These are phyloP conservation scores for Sprattus sprattus DNA, from an alignment of 2,113 vertebrate species.

Conservation along the genomic window DNA sequence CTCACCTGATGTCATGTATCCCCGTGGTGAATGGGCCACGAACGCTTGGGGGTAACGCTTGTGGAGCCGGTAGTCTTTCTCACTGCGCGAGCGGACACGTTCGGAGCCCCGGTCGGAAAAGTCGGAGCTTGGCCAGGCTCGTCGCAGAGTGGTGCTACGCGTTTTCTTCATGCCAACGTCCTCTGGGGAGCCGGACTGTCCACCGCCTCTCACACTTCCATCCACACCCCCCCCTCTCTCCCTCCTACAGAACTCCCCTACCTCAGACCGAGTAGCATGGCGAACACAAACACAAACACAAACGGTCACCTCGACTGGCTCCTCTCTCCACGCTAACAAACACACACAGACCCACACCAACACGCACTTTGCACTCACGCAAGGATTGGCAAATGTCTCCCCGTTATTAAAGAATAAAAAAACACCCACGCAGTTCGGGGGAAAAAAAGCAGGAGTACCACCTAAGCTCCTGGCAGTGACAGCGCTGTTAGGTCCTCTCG, in stretches of 20 bases:
- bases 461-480: not conserved
- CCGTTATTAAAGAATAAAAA: not conserved
- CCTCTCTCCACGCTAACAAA: not conserved
- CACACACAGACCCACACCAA: not conserved
- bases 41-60: conserved; percentile 85
- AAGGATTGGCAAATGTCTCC: not conserved
- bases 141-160: conserved; percentile 84
- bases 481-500: not conserved
- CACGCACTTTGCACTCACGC: not conserved
- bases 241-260: not conserved
- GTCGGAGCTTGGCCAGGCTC: conserved; percentile 91
- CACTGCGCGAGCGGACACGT: conserved; percentile 86
- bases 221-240: conserved; percentile 12
- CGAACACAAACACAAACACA: not conserved
- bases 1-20: conserved; percentile 87
- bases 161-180: conserved; percentile 86
- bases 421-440: not conserved
- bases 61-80: conserved; percentile 91
- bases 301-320: not conserved
- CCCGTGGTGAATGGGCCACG: conserved; percentile 78
- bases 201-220: not conserved
- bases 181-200: not conserved
- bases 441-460: not conserved
- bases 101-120: conserved; percentile 88
- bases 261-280: not conserved